Conservation (phyloP, 2,888 invertebrate genomes). For the Drosophila sordidula region DNA sequence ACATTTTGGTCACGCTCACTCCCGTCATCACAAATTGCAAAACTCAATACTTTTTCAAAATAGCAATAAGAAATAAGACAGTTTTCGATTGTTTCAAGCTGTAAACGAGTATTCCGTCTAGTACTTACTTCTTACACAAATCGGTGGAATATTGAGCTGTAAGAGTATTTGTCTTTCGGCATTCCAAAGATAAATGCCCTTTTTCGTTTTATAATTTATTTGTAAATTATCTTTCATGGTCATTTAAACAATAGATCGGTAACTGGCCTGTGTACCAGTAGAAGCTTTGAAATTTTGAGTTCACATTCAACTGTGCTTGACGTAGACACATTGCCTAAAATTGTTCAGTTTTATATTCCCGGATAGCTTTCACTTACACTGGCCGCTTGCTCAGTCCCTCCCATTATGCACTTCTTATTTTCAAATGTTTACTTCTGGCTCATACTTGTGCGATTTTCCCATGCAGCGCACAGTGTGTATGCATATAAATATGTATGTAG, state of each 20-base stretch:
- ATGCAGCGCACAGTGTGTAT: slow-evolving; percentile 8
- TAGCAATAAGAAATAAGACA: too few relatives aligned
- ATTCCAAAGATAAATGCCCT: too few relatives aligned
- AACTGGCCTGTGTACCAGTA: slow-evolving; percentile 14
- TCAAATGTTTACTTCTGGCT: slow-evolving; percentile 42
- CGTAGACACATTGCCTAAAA: slow-evolving; percentile 68
- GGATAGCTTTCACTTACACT: slow-evolving; percentile 47
- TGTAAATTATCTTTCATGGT: slow-evolving; percentile 10
- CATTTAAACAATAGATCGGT: slow-evolving; percentile 38
- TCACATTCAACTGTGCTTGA: slow-evolving; percentile 68
- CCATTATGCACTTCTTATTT: slow-evolving; percentile 51
- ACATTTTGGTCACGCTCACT: too few relatives aligned
- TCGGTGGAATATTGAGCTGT: too few relatives aligned
- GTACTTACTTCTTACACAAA: too few relatives aligned
- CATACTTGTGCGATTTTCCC: slow-evolving; percentile 5
- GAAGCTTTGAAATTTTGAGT: slow-evolving; percentile 59
- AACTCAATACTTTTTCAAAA: too few relatives aligned
- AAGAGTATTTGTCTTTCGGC: too few relatives aligned
- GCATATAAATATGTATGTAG: slow-evolving; percentile 5
- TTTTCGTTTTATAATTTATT: too few relatives aligned
- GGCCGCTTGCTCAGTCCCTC: slow-evolving; percentile 29
- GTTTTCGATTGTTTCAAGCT: too few relatives aligned
- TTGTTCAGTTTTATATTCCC: slow-evolving; percentile 36
- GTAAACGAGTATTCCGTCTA: too few relatives aligned
- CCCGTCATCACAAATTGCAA: too few relatives aligned